These are phyloP conservation scores for Hemaris fuciformis DNA, from an alignment of 2,888 invertebrate species.

Conservation along the genomic window DNA sequence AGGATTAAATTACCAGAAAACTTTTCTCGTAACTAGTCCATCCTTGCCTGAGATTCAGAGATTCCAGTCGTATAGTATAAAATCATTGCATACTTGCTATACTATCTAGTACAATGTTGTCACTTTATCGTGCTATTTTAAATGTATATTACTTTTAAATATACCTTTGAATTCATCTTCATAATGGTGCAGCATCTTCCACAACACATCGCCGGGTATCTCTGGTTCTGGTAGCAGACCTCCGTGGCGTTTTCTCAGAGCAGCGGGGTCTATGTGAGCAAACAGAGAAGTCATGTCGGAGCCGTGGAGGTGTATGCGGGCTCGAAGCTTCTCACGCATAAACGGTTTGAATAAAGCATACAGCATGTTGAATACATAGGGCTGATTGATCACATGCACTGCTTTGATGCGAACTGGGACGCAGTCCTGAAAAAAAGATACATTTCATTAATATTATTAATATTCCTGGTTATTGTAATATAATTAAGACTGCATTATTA, in stretches of 20 bases:
- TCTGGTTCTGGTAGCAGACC: constrained; percentile 84
- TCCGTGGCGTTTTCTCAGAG: constrained; percentile 84
- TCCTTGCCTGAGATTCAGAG: no score
- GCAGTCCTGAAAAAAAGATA: constrained; percentile 84
- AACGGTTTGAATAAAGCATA: constrained; percentile 94
- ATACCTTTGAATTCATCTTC: constrained; percentile 86
- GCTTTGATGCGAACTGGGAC: constrained; percentile 91
- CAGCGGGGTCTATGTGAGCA: constrained; percentile 80
- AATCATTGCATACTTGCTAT: no score
- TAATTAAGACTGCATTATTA: no score
- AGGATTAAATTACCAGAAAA: no score
- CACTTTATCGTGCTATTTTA: no score
- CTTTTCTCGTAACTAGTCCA: no score
- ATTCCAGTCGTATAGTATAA: no score
- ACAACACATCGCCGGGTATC: constrained; percentile 83
- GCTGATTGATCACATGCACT: constrained; percentile 94
- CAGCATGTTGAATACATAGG: constrained; percentile 91
- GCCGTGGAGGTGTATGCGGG: constrained; percentile 89
- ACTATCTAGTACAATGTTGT: no score
- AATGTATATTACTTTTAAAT: constrained; percentile 26
- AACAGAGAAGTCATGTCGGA: constrained; percentile 82
- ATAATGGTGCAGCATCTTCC: constrained; percentile 84
- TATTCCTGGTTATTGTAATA: no score
- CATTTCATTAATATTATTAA: neutral
- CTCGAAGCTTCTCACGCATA: constrained; percentile 89